Evolutionary conservation across 1,140 invertebrate genomes (phyloP).

Genomic region (Trichogramma pretiosum): DNA sequence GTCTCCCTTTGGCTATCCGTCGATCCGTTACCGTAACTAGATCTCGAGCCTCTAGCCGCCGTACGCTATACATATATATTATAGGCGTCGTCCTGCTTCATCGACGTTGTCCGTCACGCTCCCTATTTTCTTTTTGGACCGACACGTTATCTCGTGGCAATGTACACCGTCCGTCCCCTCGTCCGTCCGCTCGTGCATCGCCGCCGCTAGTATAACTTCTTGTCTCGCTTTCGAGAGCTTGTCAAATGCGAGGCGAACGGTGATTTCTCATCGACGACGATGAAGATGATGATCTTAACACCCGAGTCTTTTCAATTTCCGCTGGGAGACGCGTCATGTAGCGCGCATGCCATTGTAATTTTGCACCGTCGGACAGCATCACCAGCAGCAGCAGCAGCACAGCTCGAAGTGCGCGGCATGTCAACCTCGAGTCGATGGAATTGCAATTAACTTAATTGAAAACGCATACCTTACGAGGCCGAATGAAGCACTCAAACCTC

Average conservation of each 20-base stretch:
- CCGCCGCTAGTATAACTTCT: not conserved
- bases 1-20: not conserved
- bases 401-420: no score
- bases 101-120: not conserved
- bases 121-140: not conserved
- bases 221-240: no score
- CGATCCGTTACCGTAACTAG: not conserved
- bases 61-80: no score
- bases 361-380: no score
- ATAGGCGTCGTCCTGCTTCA: not conserved
- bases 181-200: not conserved
- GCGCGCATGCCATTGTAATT: no score
- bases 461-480: slow-evolving; percentile 1
- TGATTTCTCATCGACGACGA: no score
- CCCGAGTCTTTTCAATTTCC: slow-evolving; percentile 25
- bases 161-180: not conserved
- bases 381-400: no score
- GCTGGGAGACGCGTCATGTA: no score
- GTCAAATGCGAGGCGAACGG: no score
- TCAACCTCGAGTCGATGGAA: slow-evolving; percentile 21
- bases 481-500: not conserved
- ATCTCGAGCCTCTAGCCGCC: not conserved
- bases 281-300: not conserved
- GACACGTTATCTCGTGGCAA: not conserved
- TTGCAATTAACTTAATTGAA: slow-evolving; percentile 25